These are phyloP conservation scores for Speoplatyrhinus poulsoni DNA, from an alignment of 2,113 vertebrate genomes.

Conservation along the genomic window DNA sequence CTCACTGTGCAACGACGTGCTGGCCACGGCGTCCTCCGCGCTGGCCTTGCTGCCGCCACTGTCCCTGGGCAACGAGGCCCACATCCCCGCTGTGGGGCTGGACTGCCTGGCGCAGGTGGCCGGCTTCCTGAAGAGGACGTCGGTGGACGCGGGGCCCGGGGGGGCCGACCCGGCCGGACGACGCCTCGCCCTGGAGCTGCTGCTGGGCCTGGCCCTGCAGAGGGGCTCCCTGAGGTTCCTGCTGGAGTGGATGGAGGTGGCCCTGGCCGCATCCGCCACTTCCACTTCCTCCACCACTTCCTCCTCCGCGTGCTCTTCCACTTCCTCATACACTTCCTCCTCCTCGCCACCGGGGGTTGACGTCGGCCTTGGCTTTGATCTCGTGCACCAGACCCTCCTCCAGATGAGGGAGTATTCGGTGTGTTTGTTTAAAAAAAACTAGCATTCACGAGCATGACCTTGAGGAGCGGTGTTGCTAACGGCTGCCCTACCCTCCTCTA, in stretches of 20 bases:
- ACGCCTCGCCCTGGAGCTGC: conserved; percentile 89
- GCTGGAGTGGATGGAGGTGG: conserved; percentile 95
- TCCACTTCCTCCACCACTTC: conserved; percentile 85
- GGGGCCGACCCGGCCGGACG: conserved; percentile 92
- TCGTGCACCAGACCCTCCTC: conserved; percentile 76
- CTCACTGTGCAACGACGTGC: conserved; percentile 83
- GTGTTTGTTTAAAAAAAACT: conserved; percentile 28
- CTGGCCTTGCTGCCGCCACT: conserved; percentile 90
- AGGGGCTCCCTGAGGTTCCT: conserved; percentile 90
- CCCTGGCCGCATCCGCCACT: conserved; percentile 87
- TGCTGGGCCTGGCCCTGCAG: conserved; percentile 93
- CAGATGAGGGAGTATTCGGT: conserved; percentile 83
- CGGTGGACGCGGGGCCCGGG: conserved; percentile 67
- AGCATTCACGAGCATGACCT: no score
- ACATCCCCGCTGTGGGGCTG: conserved; percentile 95
- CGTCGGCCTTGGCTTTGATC: conserved; percentile 72
- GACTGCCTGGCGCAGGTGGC: conserved; percentile 97
- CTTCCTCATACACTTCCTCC: conserved; percentile 83
- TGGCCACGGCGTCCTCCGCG: conserved; percentile 86
- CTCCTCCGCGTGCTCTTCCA: conserved; percentile 94
- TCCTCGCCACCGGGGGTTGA: conserved; percentile 54
- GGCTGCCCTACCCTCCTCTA: no score
- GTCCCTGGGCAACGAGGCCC: conserved; percentile 93
- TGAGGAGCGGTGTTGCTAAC: not conserved
- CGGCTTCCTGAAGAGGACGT: conserved; percentile 87